Evolutionary conservation across 2,888 invertebrate species (phyloP).

Genomic region (Phalera bucephala): DNA sequence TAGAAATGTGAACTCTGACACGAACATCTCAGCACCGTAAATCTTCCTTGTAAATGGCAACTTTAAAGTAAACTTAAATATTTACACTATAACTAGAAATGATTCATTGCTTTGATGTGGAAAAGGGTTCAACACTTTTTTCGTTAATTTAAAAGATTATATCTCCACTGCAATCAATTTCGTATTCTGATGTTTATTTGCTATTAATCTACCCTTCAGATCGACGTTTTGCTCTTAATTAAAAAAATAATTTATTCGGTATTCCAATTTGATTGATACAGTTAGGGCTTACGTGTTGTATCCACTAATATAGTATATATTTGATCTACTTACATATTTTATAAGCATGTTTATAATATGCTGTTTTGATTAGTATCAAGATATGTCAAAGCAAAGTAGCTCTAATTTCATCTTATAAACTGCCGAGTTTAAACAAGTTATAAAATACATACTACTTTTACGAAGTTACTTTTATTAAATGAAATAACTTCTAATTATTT

Average conservation of each 20-base stretch:
- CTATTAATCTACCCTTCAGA: constrained; percentile 20
- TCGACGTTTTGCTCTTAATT: constrained; percentile 10
- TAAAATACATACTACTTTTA: no score
- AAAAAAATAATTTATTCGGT: background rate
- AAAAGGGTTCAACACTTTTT: constrained; percentile 9
- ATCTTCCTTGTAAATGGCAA: constrained; percentile 11
- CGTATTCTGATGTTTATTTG: constrained; percentile 16
- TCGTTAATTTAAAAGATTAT: constrained; percentile 14
- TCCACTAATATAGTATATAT: no score
- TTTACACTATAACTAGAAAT: constrained; percentile 7
- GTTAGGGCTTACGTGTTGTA: no score
- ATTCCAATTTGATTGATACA: no score
- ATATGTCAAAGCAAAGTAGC: no score
- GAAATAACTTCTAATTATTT: no score
- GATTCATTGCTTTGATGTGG: constrained; percentile 5
- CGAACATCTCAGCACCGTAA: constrained; percentile 18
- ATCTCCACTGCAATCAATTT: constrained; percentile 16
- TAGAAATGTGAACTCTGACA: constrained; percentile 36
- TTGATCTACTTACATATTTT: no score
- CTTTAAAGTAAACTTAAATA: constrained; percentile 7
- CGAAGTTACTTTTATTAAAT: no score
- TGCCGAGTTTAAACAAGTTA: no score
- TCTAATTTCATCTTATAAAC: no score
- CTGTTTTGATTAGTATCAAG: no score
- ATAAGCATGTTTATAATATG: no score